Evolutionary conservation across 2,797 vertebrate species (phyloP).

Genomic region (Antennarius maculatus): DNA sequence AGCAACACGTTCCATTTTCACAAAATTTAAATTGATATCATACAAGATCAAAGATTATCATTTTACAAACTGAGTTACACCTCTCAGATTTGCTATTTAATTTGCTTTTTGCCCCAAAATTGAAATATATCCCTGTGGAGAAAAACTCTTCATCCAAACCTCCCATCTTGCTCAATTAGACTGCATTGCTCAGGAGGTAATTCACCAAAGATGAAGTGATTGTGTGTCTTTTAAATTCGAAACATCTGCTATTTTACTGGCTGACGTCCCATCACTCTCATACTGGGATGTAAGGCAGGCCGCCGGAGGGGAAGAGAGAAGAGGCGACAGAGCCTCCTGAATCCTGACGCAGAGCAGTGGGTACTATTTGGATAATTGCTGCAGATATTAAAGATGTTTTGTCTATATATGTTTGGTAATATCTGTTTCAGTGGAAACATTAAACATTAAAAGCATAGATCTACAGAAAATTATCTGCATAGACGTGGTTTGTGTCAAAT

Average conservation of each 20-base stretch:
- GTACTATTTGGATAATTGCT: constrained; percentile 4
- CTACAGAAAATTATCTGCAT: neutral
- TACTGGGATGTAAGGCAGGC: constrained; percentile 6
- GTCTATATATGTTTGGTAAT: neutral
- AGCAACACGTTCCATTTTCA: neutral
- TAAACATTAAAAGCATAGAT: neutral
- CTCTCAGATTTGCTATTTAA: neutral
- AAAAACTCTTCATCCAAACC: constrained; percentile 15
- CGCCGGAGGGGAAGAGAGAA: neutral
- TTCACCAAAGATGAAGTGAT: constrained; percentile 44
- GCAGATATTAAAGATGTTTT: neutral
- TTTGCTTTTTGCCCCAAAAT: neutral
- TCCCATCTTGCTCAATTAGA: constrained; percentile 19
- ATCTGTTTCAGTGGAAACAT: neutral
- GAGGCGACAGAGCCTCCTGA: neutral
- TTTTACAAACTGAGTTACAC: neutral
- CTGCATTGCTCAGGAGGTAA: constrained; percentile 17
- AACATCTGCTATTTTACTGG: constrained; percentile 65
- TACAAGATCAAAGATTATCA: neutral
- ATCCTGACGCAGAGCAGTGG: neutral
- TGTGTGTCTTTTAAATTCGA: constrained; percentile 51
- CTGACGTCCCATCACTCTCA: constrained; percentile 14
- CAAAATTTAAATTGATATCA: neutral
- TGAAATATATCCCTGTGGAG: constrained; percentile 20
- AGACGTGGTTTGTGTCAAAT: neutral